Evolutionary conservation across 2,888 invertebrate genomes (phyloP).

Genomic region (Theretra japonica): DNA sequence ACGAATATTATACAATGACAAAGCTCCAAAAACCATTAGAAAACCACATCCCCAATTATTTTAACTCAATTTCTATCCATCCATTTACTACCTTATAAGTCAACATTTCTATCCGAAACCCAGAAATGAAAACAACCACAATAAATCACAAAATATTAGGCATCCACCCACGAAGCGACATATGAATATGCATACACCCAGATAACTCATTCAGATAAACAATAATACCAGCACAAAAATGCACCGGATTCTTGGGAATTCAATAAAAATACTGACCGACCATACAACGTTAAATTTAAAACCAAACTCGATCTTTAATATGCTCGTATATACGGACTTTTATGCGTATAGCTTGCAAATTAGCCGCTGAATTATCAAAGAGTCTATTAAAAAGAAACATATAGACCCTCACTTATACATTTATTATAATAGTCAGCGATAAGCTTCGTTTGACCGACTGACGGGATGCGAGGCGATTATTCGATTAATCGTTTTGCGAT

Average conservation of each 20-base stretch:
- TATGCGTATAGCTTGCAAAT: constrained; percentile 43
- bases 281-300: constrained; percentile 28
- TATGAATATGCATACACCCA: constrained; percentile 21
- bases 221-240: constrained; percentile 24
- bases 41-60: no score
- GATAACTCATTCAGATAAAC: constrained; percentile 25
- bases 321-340: constrained; percentile 40
- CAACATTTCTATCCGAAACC: no score
- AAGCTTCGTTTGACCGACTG: constrained; percentile 37
- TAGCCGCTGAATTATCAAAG: constrained; percentile 42
- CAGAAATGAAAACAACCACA: background rate
- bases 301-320: constrained; percentile 39
- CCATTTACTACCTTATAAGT: background rate
- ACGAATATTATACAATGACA: no score
- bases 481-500: constrained; percentile 23
- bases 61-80: no score
- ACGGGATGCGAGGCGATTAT: constrained; percentile 24
- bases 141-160: constrained; percentile 18
- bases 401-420: constrained; percentile 38
- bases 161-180: constrained; percentile 19
- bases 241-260: constrained; percentile 25
- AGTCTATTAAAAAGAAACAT: constrained; percentile 35
- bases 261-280: constrained; percentile 24
- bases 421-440: constrained; percentile 45
- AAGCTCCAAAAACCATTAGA: no score